Evolutionary conservation across 2,113 vertebrate species (phyloP), one percentile per base, ranked within the genome.

Genomic region (Jacana jacana): DNA sequence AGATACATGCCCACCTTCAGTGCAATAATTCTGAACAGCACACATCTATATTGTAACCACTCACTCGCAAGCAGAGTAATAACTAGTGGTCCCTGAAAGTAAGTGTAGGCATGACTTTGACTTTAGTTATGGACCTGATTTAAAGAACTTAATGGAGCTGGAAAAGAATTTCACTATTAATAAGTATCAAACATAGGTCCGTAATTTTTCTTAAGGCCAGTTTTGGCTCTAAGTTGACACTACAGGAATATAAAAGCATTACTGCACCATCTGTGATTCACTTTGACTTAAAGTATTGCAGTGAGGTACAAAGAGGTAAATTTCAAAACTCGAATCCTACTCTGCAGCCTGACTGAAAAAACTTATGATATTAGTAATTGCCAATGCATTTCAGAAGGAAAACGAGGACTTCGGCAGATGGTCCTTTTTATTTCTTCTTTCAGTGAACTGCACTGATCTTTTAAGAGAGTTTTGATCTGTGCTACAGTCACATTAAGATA

Each of bases 1-100:
- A 97, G 85, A 92, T 87, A 92, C 79, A 89, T 93, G 61, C 90
- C 25, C 68, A 91, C 35, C 17, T 88, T 64, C 93, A 97, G 95
- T 94, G 82, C 24, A 94, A 39, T 91, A 94, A 94, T 81, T 97
- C 91, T 88, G 42, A 88, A 76, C 22, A 91, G 35, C 24, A 93
- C 12, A 89, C 85, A 95, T 89, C 37, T 86, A 31, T 96, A 93
- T 61, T 73, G 55, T 65, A 94, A 87, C 48, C 48, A 84, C 31
- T 93, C 72, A 57, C 31, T 96, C 40, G 57, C 42, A 55, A 78
- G 10, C 51, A 33, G 27, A 95, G n/a, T 78, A 77, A 79, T 93
- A 95, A 91, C 31, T 76, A 46, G 25, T 2, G 14, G 19, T 55
- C 37, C 27, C 52, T 83, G 79, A 91, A 95, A 20, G 44, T 73